Conservation (phyloP, 1,140 invertebrate genomes). For the Megalopta genalis region DNA sequence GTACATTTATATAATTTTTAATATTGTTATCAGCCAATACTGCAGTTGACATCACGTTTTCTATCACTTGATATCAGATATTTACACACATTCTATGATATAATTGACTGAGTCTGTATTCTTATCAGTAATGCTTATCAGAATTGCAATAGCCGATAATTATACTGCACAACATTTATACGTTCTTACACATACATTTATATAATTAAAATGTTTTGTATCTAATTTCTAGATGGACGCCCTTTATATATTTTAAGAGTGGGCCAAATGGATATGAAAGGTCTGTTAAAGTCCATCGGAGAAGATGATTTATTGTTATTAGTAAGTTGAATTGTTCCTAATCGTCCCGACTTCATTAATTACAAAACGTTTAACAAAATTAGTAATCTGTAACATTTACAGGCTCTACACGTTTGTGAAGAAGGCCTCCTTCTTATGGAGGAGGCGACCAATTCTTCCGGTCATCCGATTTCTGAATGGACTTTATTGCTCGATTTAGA, state of each 20-base stretch:
- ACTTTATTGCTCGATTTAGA: slow-evolving; percentile 95
- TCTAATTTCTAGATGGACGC: slow-evolving; percentile 86
- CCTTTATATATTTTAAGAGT: slow-evolving; percentile 94
- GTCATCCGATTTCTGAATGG: slow-evolving; percentile 93
- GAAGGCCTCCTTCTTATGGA: slow-evolving; percentile 91
- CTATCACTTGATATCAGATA: too few species aligned
- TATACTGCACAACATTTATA: too few species aligned
- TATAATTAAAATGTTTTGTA: not conserved
- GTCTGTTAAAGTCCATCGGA: slow-evolving; percentile 93
- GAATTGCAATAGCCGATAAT: too few species aligned
- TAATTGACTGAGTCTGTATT: too few species aligned
- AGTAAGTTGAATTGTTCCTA: slow-evolving; percentile 80
- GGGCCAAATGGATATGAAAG: slow-evolving; percentile 97
- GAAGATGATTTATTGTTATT: slow-evolving; percentile 95
- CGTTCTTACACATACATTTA: not conserved
- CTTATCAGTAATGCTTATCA: too few species aligned
- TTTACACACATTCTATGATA: too few species aligned
- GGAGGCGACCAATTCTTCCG: slow-evolving; percentile 87
- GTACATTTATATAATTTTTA: too few species aligned
- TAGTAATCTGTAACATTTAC: slow-evolving; percentile 49
- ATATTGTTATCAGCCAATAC: too few species aligned
- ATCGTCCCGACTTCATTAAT: slow-evolving; percentile 11
- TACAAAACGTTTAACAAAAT: slow-evolving; percentile 19
- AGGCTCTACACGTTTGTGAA: slow-evolving; percentile 93
- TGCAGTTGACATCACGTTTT: too few species aligned